Evolutionary conservation across 2,888 invertebrate species (phyloP), one percentile per base, ranked within the genome.

Genomic region (Caenorhabditis doughertyi): DNA sequence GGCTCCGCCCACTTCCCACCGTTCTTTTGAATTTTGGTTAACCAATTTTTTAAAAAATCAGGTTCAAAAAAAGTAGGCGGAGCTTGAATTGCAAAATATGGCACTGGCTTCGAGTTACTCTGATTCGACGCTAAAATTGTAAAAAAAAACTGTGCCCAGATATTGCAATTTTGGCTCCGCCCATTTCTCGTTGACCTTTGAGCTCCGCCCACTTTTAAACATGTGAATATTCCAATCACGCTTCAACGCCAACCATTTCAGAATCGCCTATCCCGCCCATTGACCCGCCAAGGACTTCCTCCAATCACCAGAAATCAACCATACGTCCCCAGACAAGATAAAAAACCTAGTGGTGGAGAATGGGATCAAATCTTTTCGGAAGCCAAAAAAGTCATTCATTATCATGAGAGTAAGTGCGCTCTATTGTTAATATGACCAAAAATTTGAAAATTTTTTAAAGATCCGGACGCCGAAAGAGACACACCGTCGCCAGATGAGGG

Each of bases 181-280:
- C 18, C n/a, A 58, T 58, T 58, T 42, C 16, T 16, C 13, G 16
- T 35, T 35, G 9, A 9, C 39, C 5, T 39, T 39, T 11, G 3
- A 39, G 5, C n/a, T n/a, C n/a, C n/a, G n/a, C n/a, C n/a, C n/a
- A n/a, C n/a, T n/a, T n/a, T n/a, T n/a, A n/a, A n/a, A n/a, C n/a
- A n/a, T n/a, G n/a, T n/a, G n/a, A n/a, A n/a, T n/a, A n/a, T n/a
- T n/a, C n/a, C n/a, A n/a, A n/a, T n/a, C n/a, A n/a, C n/a, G n/a
- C n/a, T n/a, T n/a, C n/a, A n/a, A n/a, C n/a, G n/a, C n/a, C n/a
- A n/a, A n/a, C 39, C 4, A 8, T 39, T 79, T n/a, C 58, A 72
- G 79, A 71, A 71, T 16, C 64, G 79, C n/a, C 21, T 79, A 9
- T 53, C 77, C 9, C 77, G 77, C 4, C 77, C 77, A 18, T 27